Evolutionary conservation across 2,797 vertebrate species (phyloP), one percentile per base, ranked within the genome.

Genomic region (Syngnathus rostellatus): DNA sequence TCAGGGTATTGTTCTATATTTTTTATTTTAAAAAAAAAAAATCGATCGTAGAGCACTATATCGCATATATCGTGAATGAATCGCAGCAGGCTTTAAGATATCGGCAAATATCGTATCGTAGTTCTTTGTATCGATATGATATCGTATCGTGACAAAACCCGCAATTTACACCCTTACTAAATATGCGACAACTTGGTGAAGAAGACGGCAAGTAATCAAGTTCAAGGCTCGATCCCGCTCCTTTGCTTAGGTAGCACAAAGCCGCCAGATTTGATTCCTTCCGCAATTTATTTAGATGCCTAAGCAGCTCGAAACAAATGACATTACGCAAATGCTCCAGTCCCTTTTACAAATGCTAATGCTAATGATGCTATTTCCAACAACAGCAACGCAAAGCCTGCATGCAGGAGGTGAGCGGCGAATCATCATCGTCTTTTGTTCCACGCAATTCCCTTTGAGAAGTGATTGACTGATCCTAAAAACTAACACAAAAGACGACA

Each of bases 401-500:
- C 55, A 16, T 57, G 12, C 55, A 16, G 25, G 55, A 57, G 53
- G 53, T 11, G 5, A 11, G 53, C 53, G 11, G 25, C 23, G 19
- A 23, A 66, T 46, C 45, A 46, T 10, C 10, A 46, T 10, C 10
- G 37, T 65, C 68, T 65, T 69, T 73, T 70, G 71, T 64, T 69
- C 53, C 55, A 46, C 40, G 11, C 62, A 48, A 57, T 14, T 57
- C 54, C 14, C 25, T 71, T 64, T 63, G 60, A 38, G 19, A 57
- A 69, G 63, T 1, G 53, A 60, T 41, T 76, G 77, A 74, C 21
- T 68, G 70, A 82, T 72, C 66, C 62, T 67, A 54, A 73, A 78
- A 72, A 66, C 43, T 16, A 66, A 63, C 2, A 59, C 59, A 71
- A 8, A 57, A 16, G 66, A 68, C 58, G 72, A 66, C 68, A 67